These are phyloP conservation scores for Zingel zingel DNA, from an alignment of 2,113 vertebrate species.

Conservation along the genomic window DNA sequence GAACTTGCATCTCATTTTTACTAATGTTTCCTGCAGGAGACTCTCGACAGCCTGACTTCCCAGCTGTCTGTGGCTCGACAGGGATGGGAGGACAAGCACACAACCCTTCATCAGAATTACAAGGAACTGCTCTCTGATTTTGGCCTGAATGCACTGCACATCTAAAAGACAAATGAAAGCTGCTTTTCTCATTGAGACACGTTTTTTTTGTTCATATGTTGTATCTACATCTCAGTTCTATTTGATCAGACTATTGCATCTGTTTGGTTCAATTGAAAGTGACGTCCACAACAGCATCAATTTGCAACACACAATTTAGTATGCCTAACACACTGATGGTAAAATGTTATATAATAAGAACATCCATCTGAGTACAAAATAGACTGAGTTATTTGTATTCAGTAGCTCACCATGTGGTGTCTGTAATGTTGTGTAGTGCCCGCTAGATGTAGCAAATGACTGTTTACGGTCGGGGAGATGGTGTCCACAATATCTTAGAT, in stretches of 20 bases:
- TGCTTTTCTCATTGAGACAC: constrained; percentile 5
- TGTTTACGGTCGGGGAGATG: constrained; percentile 6
- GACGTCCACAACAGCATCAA: neutral
- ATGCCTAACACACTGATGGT: neutral
- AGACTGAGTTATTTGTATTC: neutral
- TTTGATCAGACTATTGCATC: neutral
- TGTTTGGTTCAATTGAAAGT: constrained; percentile 19
- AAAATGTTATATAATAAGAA: too few species aligned
- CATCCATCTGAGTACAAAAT: constrained; percentile 2
- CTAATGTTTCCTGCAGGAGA: constrained; percentile 70
- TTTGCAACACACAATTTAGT: constrained; percentile 3
- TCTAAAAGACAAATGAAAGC: constrained; percentile 44
- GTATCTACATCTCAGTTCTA: neutral
- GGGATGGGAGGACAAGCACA: constrained; percentile 69
- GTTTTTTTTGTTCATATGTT: constrained; percentile 15
- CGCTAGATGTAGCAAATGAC: constrained; percentile 78
- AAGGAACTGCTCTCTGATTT: constrained; percentile 80
- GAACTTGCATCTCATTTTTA: constrained; percentile 18
- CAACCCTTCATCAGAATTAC: constrained; percentile 61
- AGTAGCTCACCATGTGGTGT: neutral
- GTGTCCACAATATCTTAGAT: neutral
- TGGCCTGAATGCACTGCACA: constrained; percentile 79
- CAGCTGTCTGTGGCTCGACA: constrained; percentile 70
- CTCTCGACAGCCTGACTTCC: constrained; percentile 79
- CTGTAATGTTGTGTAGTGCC: constrained; percentile 65